phyloP scores from a whole-genome alignment of 2,888 invertebrate genomes.

The Chalcis sispes region DNA sequence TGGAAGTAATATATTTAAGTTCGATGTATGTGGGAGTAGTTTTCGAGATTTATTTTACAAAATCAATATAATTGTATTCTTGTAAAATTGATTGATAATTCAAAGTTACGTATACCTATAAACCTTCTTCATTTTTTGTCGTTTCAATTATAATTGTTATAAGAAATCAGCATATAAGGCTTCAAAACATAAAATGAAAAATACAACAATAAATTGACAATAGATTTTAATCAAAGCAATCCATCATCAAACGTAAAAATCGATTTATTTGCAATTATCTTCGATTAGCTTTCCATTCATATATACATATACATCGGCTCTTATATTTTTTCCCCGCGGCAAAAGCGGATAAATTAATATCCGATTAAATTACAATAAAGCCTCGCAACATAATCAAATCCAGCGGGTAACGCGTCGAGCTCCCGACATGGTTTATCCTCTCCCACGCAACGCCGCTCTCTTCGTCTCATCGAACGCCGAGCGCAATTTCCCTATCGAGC shows the following conservation, averaged over 20 bases:
- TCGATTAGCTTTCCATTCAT: too few species aligned
- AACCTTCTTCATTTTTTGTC: too few species aligned
- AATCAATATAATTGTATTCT: too few species aligned
- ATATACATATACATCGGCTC: too few species aligned
- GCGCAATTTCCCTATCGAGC: conserved; percentile 40
- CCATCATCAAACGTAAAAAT: background rate
- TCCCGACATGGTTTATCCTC: background rate
- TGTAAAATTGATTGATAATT: too few species aligned
- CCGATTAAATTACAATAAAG: conserved; percentile 39
- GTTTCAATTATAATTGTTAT: too few species aligned
- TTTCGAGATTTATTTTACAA: too few species aligned
- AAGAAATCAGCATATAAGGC: too few species aligned
- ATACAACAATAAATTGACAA: too few species aligned
- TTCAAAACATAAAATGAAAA: background rate
- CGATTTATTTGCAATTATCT: too few species aligned
- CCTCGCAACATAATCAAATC: conserved; percentile 19
- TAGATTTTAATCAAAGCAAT: background rate
- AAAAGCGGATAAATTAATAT: conserved; percentile 35
- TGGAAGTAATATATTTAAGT: too few species aligned
- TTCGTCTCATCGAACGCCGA: conserved; percentile 1
- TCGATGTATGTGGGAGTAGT: conserved; percentile 6
- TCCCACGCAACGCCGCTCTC: background rate
- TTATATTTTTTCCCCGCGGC: background rate
- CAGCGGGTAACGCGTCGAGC: background rate
- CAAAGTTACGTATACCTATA: too few species aligned